These are phyloP conservation scores for Rhodinocichla rosea DNA, from an alignment of 2,113 vertebrate genomes.

Conservation along the genomic window DNA sequence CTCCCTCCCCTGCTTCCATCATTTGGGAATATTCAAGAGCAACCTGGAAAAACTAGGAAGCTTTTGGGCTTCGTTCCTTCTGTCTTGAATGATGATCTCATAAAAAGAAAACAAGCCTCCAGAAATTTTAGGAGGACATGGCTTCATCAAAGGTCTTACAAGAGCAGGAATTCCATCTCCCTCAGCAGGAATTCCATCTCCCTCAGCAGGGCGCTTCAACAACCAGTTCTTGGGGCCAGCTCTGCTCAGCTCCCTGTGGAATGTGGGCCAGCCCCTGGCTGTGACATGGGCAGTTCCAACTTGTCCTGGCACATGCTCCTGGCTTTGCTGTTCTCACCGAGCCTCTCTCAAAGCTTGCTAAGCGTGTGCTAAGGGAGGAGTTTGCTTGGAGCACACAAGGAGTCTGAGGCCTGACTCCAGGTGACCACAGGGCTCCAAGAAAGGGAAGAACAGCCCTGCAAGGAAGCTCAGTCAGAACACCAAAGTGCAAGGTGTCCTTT, in stretches of 20 bases:
- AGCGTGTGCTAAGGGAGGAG: neutral
- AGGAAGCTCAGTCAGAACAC: neutral
- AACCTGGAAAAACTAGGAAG: neutral
- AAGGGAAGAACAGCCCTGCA: neutral
- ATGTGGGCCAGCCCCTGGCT: neutral
- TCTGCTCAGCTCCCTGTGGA: neutral
- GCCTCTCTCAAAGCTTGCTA: neutral
- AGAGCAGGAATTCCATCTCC: neutral
- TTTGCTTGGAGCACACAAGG: neutral
- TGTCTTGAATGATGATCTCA: neutral
- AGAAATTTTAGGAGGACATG: neutral
- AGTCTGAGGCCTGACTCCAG: neutral
- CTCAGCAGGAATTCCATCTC: neutral
- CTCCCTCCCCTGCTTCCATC: neutral
- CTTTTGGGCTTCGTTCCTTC: neutral
- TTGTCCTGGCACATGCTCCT: neutral
- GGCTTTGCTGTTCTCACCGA: neutral
- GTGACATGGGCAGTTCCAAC: accelerated
- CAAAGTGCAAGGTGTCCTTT: neutral
- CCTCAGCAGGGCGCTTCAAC: neutral
- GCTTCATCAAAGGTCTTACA: neutral
- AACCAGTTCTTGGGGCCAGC: neutral
- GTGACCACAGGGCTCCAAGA: neutral
- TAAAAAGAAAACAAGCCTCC: neutral
- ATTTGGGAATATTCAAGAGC: neutral